phyloP scores from a whole-genome alignment of 2,888 invertebrate species.

The Andrena bicolor region DNA sequence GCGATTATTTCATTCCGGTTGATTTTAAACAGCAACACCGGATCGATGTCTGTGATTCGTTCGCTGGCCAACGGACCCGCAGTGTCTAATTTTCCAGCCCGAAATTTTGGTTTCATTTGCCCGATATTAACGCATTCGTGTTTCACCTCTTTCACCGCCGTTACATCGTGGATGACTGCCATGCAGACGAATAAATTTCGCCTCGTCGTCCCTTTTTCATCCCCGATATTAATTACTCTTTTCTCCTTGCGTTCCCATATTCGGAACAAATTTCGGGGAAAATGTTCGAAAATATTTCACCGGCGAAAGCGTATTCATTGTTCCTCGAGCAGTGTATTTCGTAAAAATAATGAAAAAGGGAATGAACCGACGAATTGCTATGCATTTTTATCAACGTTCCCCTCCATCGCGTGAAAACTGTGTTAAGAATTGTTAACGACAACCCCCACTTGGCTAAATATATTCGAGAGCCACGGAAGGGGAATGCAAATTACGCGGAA shows the following conservation, averaged over 20 bases:
- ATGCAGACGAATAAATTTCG: slow-evolving; percentile 14
- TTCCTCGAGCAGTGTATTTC: background rate
- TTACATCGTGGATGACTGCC: slow-evolving; percentile 19
- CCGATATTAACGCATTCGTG: slow-evolving; percentile 35
- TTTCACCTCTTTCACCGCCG: background rate
- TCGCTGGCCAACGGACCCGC: background rate
- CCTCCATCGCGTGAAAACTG: background rate
- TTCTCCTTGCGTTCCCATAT: background rate
- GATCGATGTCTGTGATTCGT: slow-evolving; percentile 18
- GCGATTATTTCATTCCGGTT: slow-evolving; percentile 33
- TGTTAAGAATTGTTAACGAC: slow-evolving; percentile 9
- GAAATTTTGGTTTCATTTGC: slow-evolving; percentile 25
- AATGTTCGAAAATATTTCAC: background rate
- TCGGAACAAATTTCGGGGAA: background rate
- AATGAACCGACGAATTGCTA: background rate
- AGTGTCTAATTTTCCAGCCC: slow-evolving; percentile 8
- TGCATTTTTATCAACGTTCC: slow-evolving; percentile 11
- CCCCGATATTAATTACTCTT: slow-evolving; percentile 27
- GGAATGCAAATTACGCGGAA: slow-evolving; percentile 34
- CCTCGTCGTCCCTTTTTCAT: slow-evolving; percentile 3
- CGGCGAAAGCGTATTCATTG: background rate
- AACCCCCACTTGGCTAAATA: background rate
- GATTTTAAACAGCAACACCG: slow-evolving; percentile 28
- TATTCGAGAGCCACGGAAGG: slow-evolving; percentile 1
- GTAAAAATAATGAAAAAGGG: slow-evolving; percentile 2